These are phyloP conservation scores for Ammodytes marinus DNA, from an alignment of 2,113 vertebrate genomes.

Conservation along the genomic window DNA sequence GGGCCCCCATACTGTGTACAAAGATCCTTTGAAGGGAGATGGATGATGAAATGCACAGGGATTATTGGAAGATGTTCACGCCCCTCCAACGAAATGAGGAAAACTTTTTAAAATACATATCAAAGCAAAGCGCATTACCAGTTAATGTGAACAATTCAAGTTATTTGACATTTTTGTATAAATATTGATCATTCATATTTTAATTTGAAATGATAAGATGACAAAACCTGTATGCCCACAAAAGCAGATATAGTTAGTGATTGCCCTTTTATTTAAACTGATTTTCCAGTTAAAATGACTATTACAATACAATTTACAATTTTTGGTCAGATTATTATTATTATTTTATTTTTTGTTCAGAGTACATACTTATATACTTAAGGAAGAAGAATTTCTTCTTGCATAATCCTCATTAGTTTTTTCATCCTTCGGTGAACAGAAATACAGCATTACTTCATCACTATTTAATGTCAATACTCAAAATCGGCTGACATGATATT, in stretches of 20 bases:
- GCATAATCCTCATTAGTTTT: background rate
- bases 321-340: background rate
- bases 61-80: constrained; percentile 55
- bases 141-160: background rate
- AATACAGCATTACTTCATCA: background rate
- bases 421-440: background rate
- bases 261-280: background rate
- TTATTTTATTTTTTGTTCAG: background rate
- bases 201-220: background rate
- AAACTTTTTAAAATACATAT: constrained; percentile 25
- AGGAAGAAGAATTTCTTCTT: background rate
- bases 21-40: constrained; percentile 57
- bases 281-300: background rate
- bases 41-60: constrained; percentile 62
- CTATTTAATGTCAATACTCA: constrained; percentile 10
- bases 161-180: constrained; percentile 1
- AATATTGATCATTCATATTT: background rate
- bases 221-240: background rate
- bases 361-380: background rate
- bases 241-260: background rate
- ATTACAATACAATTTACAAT: background rate
- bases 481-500: constrained; percentile 18
- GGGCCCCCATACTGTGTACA: constrained; percentile 39
- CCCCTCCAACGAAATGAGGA: constrained; percentile 34
- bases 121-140: constrained; percentile 45